A percentile compares a stretch with the other conserved stretches of the same genome.
These are phyloP conservation scores for Patiria miniata DNA, from an alignment of 35 echinoderm and acorn worm species.

Conservation along the genomic window DNA sequence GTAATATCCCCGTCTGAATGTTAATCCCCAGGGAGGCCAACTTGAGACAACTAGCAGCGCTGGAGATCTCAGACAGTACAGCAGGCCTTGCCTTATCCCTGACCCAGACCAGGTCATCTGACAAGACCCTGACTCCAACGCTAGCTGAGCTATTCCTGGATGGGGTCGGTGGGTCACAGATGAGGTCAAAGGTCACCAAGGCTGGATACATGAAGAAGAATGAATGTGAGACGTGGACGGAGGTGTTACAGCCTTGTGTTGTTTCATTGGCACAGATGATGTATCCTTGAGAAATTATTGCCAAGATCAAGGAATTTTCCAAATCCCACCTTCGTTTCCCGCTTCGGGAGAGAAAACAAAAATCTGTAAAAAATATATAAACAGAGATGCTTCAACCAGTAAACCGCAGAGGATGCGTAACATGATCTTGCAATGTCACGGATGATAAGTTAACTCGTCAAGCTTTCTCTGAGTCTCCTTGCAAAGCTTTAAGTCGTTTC, in stretches of 20 bases:
- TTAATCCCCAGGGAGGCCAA: slow-evolving; percentile 66
- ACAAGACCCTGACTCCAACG: slow-evolving; percentile 21
- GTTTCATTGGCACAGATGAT: slow-evolving; percentile 63
- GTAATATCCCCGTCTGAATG: background rate
- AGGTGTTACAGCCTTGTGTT: slow-evolving; percentile 56
- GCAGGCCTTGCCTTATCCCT: background rate
- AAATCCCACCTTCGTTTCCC: too few species aligned
- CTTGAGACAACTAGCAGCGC: slow-evolving; percentile 79
- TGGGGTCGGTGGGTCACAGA: slow-evolving; percentile 70
- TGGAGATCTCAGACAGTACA: slow-evolving; percentile 70
- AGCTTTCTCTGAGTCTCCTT: too few species aligned
- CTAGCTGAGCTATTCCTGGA: slow-evolving; percentile 79
- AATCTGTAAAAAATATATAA: too few species aligned
- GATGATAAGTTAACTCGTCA: too few species aligned
- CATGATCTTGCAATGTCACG: too few species aligned
- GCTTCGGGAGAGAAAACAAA: too few species aligned
- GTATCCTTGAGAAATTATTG: slow-evolving; percentile 90
- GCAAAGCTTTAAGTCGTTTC: too few species aligned
- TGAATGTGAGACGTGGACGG: slow-evolving; percentile 53
- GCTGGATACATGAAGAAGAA: slow-evolving; percentile 36
- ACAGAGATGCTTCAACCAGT: too few species aligned
- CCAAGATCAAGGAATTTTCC: too few species aligned
- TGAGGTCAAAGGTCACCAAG: slow-evolving; percentile 66
- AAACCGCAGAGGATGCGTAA: too few species aligned
- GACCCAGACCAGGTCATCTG: background rate